These are phyloP conservation scores for Aegithalos caudatus DNA, from an alignment of 2,113 vertebrate species.

Conservation along the genomic window DNA sequence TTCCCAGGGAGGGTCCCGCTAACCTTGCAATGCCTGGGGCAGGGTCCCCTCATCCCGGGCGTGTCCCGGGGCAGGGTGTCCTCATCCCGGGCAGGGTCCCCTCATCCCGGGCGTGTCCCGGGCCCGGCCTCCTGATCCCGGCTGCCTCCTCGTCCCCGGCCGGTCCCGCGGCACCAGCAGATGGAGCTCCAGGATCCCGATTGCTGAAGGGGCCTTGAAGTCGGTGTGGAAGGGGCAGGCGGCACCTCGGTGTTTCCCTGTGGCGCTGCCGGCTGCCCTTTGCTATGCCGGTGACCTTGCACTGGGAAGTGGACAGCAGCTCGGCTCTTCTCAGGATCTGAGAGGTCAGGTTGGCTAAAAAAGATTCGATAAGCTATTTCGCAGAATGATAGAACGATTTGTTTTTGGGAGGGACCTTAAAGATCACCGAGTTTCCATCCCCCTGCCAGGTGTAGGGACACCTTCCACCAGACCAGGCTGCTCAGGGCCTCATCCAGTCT, in stretches of 20 bases:
- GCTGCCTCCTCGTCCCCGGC: not conserved
- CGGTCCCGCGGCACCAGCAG: not conserved
- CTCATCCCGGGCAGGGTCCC: fast-evolving
- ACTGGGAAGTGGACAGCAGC: not conserved
- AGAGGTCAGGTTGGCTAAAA: not conserved
- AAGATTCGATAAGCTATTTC: not conserved
- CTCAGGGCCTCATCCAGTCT: not conserved
- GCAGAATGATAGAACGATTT: not conserved
- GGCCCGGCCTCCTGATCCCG: not conserved
- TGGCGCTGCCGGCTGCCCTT: not conserved
- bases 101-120: no score
- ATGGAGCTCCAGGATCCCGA: conserved; percentile 24
- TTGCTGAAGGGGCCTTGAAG: not conserved
- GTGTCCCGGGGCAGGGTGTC: not conserved
- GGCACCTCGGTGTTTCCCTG: fast-evolving
- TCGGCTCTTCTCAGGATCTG: not conserved
- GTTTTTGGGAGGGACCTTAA: not conserved
- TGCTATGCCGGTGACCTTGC: not conserved
- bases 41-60: no score
- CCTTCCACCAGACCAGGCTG: not conserved
- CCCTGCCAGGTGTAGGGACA: no score
- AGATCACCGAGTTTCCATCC: not conserved
- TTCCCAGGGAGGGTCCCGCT: fast-evolving
- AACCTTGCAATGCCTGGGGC: fast-evolving
- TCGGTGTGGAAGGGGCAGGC: fast-evolving